A percentile compares a stretch with the other conserved stretches of the same genome.
phyloP scores from a whole-genome alignment of 2,113 vertebrate genomes.

The Lophura nycthemera region DNA sequence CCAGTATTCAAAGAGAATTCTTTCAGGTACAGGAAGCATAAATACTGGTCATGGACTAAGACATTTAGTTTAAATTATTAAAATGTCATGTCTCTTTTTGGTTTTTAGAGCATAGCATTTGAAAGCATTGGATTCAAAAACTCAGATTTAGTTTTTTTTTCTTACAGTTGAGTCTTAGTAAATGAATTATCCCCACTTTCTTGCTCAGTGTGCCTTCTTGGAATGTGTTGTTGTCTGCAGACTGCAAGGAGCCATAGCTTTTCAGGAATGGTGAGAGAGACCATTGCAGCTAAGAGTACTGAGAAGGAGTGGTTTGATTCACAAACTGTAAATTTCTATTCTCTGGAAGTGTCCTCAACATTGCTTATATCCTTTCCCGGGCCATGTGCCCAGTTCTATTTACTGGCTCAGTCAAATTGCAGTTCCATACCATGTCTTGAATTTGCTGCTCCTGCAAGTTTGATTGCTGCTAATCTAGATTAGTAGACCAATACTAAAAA shows the following conservation, averaged over 20 bases:
- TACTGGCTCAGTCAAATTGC: background rate
- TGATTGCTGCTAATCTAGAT: background rate
- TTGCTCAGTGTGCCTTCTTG: background rate
- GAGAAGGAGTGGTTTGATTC: background rate
- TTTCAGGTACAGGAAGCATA: background rate
- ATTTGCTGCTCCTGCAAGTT: background rate
- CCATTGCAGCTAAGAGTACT: background rate
- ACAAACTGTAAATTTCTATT: no score
- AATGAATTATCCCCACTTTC: background rate
- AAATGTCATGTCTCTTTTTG: background rate
- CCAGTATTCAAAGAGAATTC: background rate
- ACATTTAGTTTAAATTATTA: conserved; percentile 3
- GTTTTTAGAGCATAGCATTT: background rate
- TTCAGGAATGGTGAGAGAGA: background rate
- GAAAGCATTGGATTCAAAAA: background rate
- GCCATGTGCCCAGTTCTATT: no score
- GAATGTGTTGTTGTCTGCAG: background rate
- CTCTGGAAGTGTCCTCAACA: background rate
- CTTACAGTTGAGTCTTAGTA: background rate
- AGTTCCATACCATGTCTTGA: background rate
- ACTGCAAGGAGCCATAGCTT: background rate
- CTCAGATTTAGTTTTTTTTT: background rate
- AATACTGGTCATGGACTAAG: background rate
- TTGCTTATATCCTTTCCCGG: background rate
- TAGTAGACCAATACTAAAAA: no score